Evolutionary conservation across 2,113 vertebrate species (phyloP).

Genomic region (Rhinolophus ferrumequinum): DNA sequence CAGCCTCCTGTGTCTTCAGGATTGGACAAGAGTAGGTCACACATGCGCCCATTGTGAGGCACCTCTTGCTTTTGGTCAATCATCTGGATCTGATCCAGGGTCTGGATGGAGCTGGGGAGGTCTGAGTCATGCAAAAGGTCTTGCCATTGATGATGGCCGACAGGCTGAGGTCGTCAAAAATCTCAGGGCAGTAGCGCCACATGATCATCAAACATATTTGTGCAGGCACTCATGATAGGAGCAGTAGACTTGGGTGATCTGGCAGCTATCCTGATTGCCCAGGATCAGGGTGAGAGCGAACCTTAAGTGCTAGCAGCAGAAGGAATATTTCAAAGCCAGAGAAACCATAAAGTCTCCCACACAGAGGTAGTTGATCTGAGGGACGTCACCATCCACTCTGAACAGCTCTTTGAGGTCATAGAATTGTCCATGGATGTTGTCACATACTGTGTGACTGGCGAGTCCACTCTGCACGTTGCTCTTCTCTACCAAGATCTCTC

Average conservation of each 20-base stretch:
- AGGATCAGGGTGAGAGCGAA: constrained; percentile 94
- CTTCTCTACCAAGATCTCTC: constrained; percentile 94
- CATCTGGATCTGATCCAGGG: constrained; percentile 93
- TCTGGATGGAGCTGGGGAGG: constrained; percentile 93
- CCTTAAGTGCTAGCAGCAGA: constrained; percentile 93
- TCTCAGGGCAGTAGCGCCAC: constrained; percentile 95
- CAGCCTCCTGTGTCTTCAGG: constrained; percentile 95
- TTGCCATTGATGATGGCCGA: constrained; percentile 94
- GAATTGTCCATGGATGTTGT: constrained; percentile 93
- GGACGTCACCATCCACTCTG: constrained; percentile 92
- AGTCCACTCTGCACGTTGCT: constrained; percentile 94
- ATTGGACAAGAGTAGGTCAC: constrained; percentile 94
- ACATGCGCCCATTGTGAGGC: constrained; percentile 94
- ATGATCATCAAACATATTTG: constrained; percentile 92
- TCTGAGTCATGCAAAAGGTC: constrained; percentile 88
- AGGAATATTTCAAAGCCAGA: constrained; percentile 94
- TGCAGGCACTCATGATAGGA: constrained; percentile 94
- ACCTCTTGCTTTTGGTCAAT: constrained; percentile 95
- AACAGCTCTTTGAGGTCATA: constrained; percentile 94
- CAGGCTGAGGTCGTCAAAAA: constrained; percentile 95
- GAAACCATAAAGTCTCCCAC: constrained; percentile 94
- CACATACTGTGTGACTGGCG: constrained; percentile 90
- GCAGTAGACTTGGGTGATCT: constrained; percentile 93
- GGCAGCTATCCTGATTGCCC: constrained; percentile 93
- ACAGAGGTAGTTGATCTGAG: constrained; percentile 94